These are phyloP conservation scores for Ectropis grisescens DNA, from an alignment of 1,140 invertebrate genomes.

Conservation along the genomic window DNA sequence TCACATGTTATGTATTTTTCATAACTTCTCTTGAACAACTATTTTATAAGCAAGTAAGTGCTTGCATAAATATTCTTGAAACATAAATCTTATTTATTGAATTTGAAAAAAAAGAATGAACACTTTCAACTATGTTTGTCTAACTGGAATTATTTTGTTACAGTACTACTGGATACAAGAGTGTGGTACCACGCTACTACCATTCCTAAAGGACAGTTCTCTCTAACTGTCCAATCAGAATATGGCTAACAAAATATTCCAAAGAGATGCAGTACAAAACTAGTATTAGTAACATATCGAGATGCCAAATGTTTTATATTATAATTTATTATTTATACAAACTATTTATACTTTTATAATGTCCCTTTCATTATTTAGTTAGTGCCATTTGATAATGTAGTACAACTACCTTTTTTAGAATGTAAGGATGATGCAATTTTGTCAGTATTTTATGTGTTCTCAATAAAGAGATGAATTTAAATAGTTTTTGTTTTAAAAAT, in stretches of 20 bases:
- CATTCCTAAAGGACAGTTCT: conserved; percentile 87
- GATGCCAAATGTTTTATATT: conserved; percentile 49
- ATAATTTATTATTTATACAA: conserved; percentile 39
- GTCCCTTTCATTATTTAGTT: conserved; percentile 14
- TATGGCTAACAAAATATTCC: conserved; percentile 75
- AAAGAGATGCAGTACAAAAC: conserved; percentile 27
- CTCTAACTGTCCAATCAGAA: conserved; percentile 92
- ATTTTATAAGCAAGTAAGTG: no score
- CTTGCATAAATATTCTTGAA: no score
- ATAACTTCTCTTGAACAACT: no score
- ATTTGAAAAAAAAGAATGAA: no score
- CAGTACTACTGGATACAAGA: conserved; percentile 89
- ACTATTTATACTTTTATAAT: conserved; percentile 24
- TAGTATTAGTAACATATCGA: conserved; percentile 49
- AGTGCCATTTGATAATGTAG: conserved; percentile 33
- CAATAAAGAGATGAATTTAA: neutral
- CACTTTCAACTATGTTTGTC: conserved; percentile 1
- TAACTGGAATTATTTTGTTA: conserved; percentile 28
- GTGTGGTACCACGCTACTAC: conserved; percentile 93
- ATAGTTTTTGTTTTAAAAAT: no score
- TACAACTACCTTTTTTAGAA: conserved; percentile 29
- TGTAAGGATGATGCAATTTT: conserved; percentile 8
- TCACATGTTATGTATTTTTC: no score
- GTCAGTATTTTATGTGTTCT: conserved; percentile 10
- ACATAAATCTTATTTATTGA: no score